A percentile compares a stretch with the other conserved stretches of the same genome.
Conservation (phyloP, 2,797 vertebrate genomes). For the Chelmon rostratus region DNA sequence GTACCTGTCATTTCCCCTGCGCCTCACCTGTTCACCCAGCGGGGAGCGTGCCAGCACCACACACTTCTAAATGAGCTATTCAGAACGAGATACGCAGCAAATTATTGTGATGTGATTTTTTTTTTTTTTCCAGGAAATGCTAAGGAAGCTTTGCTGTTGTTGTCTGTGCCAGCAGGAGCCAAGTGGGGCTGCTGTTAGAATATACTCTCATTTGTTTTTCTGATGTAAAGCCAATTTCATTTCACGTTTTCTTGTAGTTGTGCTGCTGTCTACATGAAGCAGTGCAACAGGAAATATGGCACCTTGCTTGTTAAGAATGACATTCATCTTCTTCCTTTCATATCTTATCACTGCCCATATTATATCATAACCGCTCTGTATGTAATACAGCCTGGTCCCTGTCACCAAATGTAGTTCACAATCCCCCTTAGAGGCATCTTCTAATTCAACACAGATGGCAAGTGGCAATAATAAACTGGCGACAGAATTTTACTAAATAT, state of each 20-base stretch:
- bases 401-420: constrained; percentile 70
- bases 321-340: constrained; percentile 5
- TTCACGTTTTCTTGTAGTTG: neutral
- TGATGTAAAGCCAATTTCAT: neutral
- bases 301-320: neutral
- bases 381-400: constrained; percentile 35
- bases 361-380: constrained; percentile 13
- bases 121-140: constrained; percentile 45
- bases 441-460: constrained; percentile 78
- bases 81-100: constrained; percentile 47
- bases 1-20: constrained; percentile 49
- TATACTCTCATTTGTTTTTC: constrained; percentile 8
- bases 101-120: constrained; percentile 47
- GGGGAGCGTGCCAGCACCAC: constrained; percentile 23
- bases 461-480: constrained; percentile 76
- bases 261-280: neutral
- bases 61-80: constrained; percentile 44
- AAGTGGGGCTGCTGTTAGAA: constrained; percentile 8
- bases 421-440: constrained; percentile 70
- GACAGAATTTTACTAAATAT: constrained; percentile 79
- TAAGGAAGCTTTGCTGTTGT: constrained; percentile 53
- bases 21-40: constrained; percentile 38
- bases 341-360: constrained; percentile 4
- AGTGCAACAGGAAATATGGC: neutral
- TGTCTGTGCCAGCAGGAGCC: constrained; percentile 23